A percentile compares a stretch with the other conserved stretches of the same genome.
Evolutionary conservation across 2,888 invertebrate genomes (phyloP).

Genomic region (Strigamia crassipes): DNA sequence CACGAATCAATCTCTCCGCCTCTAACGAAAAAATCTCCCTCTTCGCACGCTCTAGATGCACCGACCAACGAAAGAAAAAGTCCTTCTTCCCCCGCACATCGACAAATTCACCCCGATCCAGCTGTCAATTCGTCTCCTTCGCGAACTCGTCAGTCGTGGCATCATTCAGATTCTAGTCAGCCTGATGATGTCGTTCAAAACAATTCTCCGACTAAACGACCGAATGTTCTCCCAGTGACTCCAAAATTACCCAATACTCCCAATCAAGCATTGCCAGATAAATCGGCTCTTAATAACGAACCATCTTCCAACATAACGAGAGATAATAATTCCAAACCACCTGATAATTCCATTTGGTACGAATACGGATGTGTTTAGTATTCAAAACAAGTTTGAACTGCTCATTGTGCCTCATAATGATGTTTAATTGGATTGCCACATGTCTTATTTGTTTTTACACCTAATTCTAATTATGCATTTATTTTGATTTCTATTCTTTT

Average conservation of each 20-base stretch:
- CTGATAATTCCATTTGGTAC: constrained; percentile 47
- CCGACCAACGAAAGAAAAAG: not conserved
- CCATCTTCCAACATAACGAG: not conserved
- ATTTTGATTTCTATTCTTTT: not conserved
- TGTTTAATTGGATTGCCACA: constrained; percentile 14
- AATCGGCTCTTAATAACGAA: constrained; percentile 18
- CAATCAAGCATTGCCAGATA: not conserved
- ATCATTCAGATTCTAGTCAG: constrained; percentile 41
- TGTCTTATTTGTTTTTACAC: not conserved
- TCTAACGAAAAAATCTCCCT: not conserved
- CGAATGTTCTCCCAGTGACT: constrained; percentile 41
- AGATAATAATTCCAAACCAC: constrained; percentile 44
- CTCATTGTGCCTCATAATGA: constrained; percentile 27
- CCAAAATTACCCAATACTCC: constrained; percentile 29
- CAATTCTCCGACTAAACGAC: constrained; percentile 20
- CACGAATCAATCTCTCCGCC: not conserved
- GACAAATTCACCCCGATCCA: not conserved
- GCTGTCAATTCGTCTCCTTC: not conserved
- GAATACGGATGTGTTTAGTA: constrained; percentile 44
- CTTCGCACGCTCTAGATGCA: not conserved
- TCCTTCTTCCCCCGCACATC: not conserved
- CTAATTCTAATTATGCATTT: not conserved
- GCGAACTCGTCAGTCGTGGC: constrained; percentile 34
- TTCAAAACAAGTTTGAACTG: not conserved
- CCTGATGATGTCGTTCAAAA: constrained; percentile 27